Evolutionary conservation across 2,888 invertebrate genomes (phyloP), one percentile per base, ranked within the genome.

Genomic region (Cancer borealis): DNA sequence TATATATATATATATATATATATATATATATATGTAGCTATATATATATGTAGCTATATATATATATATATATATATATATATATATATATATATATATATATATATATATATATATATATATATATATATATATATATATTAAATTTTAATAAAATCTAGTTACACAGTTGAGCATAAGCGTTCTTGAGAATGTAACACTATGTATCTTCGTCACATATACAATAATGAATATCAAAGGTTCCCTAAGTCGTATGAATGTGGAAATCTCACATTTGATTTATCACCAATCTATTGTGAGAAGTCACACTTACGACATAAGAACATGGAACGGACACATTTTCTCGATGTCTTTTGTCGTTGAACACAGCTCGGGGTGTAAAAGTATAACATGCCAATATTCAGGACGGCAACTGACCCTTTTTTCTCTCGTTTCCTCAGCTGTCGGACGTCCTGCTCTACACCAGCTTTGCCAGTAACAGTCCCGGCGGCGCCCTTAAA

Each of bases 381-480:
- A 60, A 60, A 60, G 60, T 60, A 17, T 60, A 87, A 45, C n/a
- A 60, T 89, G 87, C 87, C 14, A 79, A 8, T 92, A 79, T 88
- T 89, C 45, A 92, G 91, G 73, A n/a, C n/a, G 12, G 26, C 39
- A 21, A n/a, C 8, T 73, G 73, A 73, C 6, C 14, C 66, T 21
- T 4, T 17, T 12, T 10, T 88, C 14, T 17, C 3, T 89, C 21
- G 47, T 49, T 96, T 92, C 96, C 96, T 46, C 96, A 97, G 97
- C 96, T 97, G 96, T 97, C 96, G 96, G 97, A 97, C 95, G 96
- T 96, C 95, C 96, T 97, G 39, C 96, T 97, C 46, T 97, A 97
- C 96, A 96, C 97, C 84, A 96, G 96, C 14, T 96, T 96, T 95
- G 96, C 96, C 95, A 96, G 96, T 47, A 96, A 96, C 79, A 90